phyloP scores from a whole-genome alignment of 2,888 invertebrate species.

The Ornithoptera priamus region DNA sequence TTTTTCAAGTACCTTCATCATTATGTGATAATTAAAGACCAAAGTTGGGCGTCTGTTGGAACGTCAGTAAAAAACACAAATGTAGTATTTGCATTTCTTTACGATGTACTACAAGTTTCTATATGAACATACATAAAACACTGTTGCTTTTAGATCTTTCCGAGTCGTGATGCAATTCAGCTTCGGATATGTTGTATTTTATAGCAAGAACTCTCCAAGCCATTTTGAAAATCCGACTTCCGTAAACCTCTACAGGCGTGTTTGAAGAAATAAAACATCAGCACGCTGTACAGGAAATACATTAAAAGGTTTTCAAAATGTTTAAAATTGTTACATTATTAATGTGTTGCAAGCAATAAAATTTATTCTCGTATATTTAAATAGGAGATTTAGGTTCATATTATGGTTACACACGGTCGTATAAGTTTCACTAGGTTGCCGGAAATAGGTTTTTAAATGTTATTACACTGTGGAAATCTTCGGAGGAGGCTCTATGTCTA shows the following conservation, averaged over 20 bases:
- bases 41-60: no score
- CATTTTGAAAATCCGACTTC: conserved; percentile 12
- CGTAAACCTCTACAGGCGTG: conserved; percentile 11
- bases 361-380: neutral
- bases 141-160: neutral
- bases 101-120: neutral
- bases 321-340: neutral
- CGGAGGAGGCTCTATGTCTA: no score
- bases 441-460: no score
- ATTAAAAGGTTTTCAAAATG: conserved; percentile 18
- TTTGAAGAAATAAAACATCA: conserved; percentile 18
- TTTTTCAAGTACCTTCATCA: no score
- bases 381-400: no score
- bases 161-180: conserved; percentile 1
- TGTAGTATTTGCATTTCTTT: no score
- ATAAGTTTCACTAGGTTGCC: no score
- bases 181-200: conserved; percentile 13
- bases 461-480: no score
- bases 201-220: conserved; percentile 5
- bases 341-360: neutral
- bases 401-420: no score
- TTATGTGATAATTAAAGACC: no score
- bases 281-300: conserved; percentile 10
- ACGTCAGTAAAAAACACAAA: no score
- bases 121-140: neutral